Percentiles rank a stretch among this genome's conserved stretches.
These are phyloP conservation scores for Thymallus thymallus DNA, from an alignment of 2,113 vertebrate species.

Conservation along the genomic window DNA sequence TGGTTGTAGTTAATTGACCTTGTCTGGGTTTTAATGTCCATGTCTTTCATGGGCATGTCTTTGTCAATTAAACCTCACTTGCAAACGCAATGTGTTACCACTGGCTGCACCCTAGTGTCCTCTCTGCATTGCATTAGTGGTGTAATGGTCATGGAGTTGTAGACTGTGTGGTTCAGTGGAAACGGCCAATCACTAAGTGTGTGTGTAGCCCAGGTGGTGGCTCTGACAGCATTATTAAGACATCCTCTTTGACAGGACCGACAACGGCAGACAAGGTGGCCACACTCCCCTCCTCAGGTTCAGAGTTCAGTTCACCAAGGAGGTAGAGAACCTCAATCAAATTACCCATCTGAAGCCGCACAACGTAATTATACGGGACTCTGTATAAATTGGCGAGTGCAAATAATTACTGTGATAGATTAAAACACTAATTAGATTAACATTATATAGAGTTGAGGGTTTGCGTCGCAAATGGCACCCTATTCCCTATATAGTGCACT, in stretches of 20 bases:
- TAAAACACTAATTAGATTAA: conserved; percentile 91
- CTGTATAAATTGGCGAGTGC: conserved; percentile 82
- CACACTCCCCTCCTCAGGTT: conserved; percentile 66
- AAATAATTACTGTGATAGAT: conserved; percentile 85
- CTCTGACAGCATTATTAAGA: conserved; percentile 65
- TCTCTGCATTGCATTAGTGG: too few species aligned
- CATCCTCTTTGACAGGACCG: conserved; percentile 70
- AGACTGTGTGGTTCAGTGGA: not conserved
- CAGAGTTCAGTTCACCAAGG: conserved; percentile 61
- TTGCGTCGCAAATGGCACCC: too few species aligned
- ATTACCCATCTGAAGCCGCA: conserved; percentile 70
- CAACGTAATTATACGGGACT: conserved; percentile 80
- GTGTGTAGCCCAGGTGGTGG: conserved; percentile 7
- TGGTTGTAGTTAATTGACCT: too few species aligned
- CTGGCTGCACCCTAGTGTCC: too few species aligned
- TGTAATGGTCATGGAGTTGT: not conserved
- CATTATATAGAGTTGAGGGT: conserved; percentile 80
- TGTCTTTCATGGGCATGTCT: too few species aligned
- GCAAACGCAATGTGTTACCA: too few species aligned
- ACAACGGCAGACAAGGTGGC: conserved; percentile 59
- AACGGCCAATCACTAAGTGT: not conserved
- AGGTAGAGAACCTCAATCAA: conserved; percentile 60
- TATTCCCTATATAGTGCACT: too few species aligned
- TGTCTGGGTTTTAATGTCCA: too few species aligned
- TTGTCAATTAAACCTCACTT: too few species aligned